Percentiles rank a stretch among this genome's conserved stretches.
phyloP scores from a whole-genome alignment of 2,888 invertebrate species.

The Erannis defoliaria region DNA sequence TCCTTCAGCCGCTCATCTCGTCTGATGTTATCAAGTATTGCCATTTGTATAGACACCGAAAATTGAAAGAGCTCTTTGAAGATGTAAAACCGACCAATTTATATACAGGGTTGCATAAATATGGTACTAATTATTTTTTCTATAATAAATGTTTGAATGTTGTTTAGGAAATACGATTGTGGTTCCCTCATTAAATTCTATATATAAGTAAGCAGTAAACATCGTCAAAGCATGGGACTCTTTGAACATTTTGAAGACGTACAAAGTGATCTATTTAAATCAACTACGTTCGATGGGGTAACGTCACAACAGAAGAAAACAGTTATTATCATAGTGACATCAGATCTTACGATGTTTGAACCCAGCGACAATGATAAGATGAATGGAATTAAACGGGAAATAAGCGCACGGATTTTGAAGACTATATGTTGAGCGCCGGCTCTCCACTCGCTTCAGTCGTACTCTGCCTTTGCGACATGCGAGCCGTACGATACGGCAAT shows the following conservation, averaged over 20 bases:
- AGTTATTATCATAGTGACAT: too few relatives aligned
- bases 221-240: slow-evolving; percentile 6
- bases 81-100: neutral
- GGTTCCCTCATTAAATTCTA: neutral
- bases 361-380: too few relatives aligned
- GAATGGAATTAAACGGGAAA: too few relatives aligned
- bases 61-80: neutral
- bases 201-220: neutral
- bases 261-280: neutral
- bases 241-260: neutral
- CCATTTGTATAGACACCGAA: too few relatives aligned
- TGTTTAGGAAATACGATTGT: neutral
- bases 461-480: too few relatives aligned
- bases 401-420: too few relatives aligned
- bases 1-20: too few relatives aligned
- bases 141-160: neutral
- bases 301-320: neutral
- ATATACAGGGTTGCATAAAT: neutral
- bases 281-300: neutral
- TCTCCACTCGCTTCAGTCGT: too few relatives aligned
- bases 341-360: too few relatives aligned
- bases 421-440: too few relatives aligned
- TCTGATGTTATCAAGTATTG: neutral
- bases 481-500: too few relatives aligned
- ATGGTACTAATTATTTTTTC: neutral